Evolutionary conservation across 2,888 invertebrate species (phyloP).

Genomic region (Stenolophus ochropezus): DNA sequence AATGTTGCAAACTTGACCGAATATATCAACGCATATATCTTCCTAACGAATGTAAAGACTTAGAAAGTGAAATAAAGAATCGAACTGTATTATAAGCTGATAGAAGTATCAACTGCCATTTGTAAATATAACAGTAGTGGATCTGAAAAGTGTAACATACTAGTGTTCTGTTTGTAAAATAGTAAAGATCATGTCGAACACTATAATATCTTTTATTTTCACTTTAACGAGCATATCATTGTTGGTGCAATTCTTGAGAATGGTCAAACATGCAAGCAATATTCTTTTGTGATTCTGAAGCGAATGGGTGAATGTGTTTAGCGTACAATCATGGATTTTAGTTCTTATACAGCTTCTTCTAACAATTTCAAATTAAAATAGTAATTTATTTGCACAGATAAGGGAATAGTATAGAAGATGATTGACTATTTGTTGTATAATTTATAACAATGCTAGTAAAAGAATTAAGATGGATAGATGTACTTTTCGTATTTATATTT

Average conservation of each 20-base stretch:
- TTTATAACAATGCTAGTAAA: conserved; percentile 27
- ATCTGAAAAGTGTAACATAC: conserved; percentile 57
- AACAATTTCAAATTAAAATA: too few relatives aligned
- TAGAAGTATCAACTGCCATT: conserved; percentile 67
- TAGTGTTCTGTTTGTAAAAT: conserved; percentile 40
- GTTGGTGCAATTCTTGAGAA: conserved; percentile 56
- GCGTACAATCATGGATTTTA: conserved; percentile 24
- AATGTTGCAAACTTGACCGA: conserved; percentile 51
- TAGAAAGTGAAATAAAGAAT: conserved; percentile 44
- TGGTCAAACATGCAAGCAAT: conserved; percentile 52
- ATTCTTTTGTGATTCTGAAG: conserved; percentile 52
- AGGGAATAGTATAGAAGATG: too few relatives aligned
- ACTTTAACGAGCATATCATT: conserved; percentile 55
- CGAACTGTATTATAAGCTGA: conserved; percentile 50
- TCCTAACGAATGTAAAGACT: conserved; percentile 50
- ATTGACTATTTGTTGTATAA: not conserved
- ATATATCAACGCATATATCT: conserved; percentile 54
- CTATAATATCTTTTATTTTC: conserved; percentile 44
- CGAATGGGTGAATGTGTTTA: conserved; percentile 35
- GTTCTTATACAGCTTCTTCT: conserved; percentile 32
- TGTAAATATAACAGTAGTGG: conserved; percentile 67
- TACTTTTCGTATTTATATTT: conserved; percentile 30
- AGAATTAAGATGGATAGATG: conserved; percentile 28
- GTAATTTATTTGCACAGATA: not conserved
- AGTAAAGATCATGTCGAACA: conserved; percentile 29